Evolutionary conservation across 2,888 invertebrate genomes (phyloP).

Genomic region (Catonia carolina): DNA sequence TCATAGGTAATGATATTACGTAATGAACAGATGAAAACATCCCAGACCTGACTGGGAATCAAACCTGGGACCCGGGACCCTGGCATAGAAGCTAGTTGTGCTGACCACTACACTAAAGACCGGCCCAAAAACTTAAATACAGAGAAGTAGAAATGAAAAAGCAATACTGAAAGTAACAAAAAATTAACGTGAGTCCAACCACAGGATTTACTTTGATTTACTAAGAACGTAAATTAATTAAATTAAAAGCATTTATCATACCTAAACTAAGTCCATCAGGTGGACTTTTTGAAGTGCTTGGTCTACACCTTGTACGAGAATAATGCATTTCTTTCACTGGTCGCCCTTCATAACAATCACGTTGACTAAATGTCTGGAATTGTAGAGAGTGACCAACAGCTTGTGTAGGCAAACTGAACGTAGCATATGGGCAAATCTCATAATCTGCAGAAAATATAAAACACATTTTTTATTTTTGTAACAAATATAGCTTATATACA

Average conservation of each 20-base stretch:
- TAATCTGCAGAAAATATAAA: slow-evolving; percentile 32
- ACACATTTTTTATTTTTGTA: neutral
- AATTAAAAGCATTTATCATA: slow-evolving; percentile 20
- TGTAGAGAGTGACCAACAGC: slow-evolving; percentile 39
- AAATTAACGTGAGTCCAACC: too few relatives aligned
- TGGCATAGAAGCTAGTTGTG: too few relatives aligned
- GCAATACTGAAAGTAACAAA: too few relatives aligned
- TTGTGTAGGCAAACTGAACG: slow-evolving; percentile 39
- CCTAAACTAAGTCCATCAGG: slow-evolving; percentile 39
- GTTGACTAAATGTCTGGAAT: slow-evolving; percentile 40
- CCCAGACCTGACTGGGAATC: too few relatives aligned
- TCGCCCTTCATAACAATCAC: slow-evolving; percentile 37
- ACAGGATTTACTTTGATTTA: neutral
- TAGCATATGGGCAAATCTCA: slow-evolving; percentile 42
- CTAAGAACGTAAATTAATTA: neutral
- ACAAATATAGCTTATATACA: too few relatives aligned
- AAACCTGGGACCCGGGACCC: too few relatives aligned
- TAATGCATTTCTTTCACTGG: slow-evolving; percentile 30
- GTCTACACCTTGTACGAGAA: slow-evolving; percentile 26
- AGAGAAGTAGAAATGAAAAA: too few relatives aligned
- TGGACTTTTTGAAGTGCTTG: slow-evolving; percentile 37
- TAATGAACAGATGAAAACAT: too few relatives aligned
- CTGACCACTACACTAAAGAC: too few relatives aligned
- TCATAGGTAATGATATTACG: too few relatives aligned
- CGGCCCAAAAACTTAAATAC: too few relatives aligned